A percentile compares a stretch with the other conserved stretches of the same genome.
These are phyloP conservation scores for Gonioctena quinquepunctata DNA, from an alignment of 1,140 invertebrate genomes.

Conservation along the genomic window DNA sequence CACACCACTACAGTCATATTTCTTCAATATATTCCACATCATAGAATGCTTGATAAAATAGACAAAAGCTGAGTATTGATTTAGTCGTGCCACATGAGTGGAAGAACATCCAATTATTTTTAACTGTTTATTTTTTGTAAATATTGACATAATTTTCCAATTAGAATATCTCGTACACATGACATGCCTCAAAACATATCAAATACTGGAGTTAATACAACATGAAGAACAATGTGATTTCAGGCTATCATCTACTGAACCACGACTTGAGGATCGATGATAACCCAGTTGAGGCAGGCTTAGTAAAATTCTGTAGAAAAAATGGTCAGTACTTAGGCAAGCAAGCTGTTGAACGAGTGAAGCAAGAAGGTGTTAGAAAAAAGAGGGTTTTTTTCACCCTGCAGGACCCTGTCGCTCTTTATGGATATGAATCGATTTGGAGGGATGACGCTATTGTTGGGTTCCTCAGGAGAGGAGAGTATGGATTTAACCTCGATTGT, in stretches of 20 bases:
- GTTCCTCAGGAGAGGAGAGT: slow-evolving; percentile 79
- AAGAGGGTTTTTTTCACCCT: slow-evolving; percentile 76
- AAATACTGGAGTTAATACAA: too few species aligned
- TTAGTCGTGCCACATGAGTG: too few species aligned
- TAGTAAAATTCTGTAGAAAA: slow-evolving; percentile 77
- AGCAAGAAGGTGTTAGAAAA: slow-evolving; percentile 70
- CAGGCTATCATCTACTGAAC: slow-evolving; percentile 87
- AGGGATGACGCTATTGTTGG: slow-evolving; percentile 77
- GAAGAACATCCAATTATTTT: too few species aligned
- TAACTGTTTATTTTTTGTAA: too few species aligned
- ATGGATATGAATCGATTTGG: slow-evolving; percentile 83
- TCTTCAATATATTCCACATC: too few species aligned
- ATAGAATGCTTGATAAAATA: too few species aligned
- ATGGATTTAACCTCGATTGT: slow-evolving; percentile 71
- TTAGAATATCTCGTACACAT: too few species aligned
- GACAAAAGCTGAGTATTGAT: too few species aligned
- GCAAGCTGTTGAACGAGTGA: slow-evolving; percentile 65
- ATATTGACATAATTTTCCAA: too few species aligned
- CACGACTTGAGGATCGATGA: slow-evolving; percentile 80
- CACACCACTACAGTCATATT: too few species aligned
- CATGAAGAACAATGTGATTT: too few species aligned
- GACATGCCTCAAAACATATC: too few species aligned
- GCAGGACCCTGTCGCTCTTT: slow-evolving; percentile 69
- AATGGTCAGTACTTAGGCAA: slow-evolving; percentile 78
- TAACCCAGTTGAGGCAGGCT: slow-evolving; percentile 81